Base-by-base conservation (phyloP, 2,113 vertebrate species). In the Triplophysa dalaica region DNA sequence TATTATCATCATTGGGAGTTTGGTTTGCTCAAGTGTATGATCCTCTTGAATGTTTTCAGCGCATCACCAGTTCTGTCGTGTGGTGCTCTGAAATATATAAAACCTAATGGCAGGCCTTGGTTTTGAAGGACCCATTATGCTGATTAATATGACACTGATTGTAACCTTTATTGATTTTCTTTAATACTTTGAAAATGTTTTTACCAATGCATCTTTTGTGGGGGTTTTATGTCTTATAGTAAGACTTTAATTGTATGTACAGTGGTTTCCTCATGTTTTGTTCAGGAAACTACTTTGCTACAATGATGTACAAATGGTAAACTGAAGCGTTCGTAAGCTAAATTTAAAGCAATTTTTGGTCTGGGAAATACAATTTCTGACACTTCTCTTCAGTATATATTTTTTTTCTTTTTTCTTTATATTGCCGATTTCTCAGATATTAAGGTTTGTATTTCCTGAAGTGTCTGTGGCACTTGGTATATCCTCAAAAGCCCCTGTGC, bases 211-310 rank as follows among this genome's bases (percentile, higher is more conserved):
- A 89, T 91, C 75, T 82, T 86, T 83, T 81, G 68, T 87, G 85
- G 87, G 87, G 83, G 84, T 86, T 92, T 90, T 93, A 92, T 94
- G 93, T 94, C 94, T 94, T 94, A 94, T 92, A 94, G 85, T 94
- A 94, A 94, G 94, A 94, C 92, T 94, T 93, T 90, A 94, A 93
- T 90, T 85, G 86, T 90, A 87, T 91, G 89, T 90, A 89, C 90
- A 92, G 89, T 87, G 75, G 89, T 89, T 93, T 92, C 82, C 90
- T 90, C 88, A 81, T 80, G 58, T 84, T 90, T 87, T 86, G 87
- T 89, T 90, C 88, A 88, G 91, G 87, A 89, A 92, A 89, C 86
- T 88, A 86, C 84, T 87, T 90, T 84, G 85, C 86, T 90, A 77
- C 78, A 45, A 78, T 68, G 86, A 87, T 72, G 75, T 78, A 38